phyloP scores from a whole-genome alignment of 1,140 invertebrate genomes.

The Drosophila simulans region DNA sequence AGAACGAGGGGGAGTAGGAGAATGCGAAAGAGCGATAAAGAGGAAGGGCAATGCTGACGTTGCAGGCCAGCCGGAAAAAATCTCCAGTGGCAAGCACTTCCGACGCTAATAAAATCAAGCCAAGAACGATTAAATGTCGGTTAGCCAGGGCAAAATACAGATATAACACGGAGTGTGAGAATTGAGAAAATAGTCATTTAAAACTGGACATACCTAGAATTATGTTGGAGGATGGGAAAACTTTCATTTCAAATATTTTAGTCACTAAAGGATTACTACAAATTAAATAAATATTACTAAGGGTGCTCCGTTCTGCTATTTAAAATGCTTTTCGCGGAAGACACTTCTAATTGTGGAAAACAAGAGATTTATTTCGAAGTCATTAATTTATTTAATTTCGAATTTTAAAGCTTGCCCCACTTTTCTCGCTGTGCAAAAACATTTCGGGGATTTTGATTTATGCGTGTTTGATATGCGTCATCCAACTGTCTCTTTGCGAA shows the following conservation, averaged over 20 bases:
- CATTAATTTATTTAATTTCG: too few relatives aligned
- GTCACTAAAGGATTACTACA: too few relatives aligned
- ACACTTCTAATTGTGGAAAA: too few relatives aligned
- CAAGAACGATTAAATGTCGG: slow-evolving; percentile 16
- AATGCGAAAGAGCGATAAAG: slow-evolving; percentile 9
- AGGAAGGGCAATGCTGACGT: slow-evolving; percentile 39
- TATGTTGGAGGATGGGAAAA: not conserved
- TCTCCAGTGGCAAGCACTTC: slow-evolving; percentile 11
- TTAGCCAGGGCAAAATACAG: slow-evolving; percentile 4
- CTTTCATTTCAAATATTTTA: slow-evolving; percentile 1
- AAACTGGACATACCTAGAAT: not conserved
- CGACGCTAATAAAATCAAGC: slow-evolving; percentile 19
- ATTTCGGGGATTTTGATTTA: slow-evolving; percentile 11
- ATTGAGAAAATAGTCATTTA: not conserved
- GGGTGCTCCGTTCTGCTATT: too few relatives aligned
- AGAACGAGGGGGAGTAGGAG: slow-evolving; percentile 1
- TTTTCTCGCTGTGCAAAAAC: not conserved
- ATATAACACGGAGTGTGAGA: not conserved
- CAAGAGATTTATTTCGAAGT: too few relatives aligned
- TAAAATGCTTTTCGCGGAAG: too few relatives aligned
- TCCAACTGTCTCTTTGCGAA: slow-evolving; percentile 8
- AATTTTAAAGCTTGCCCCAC: not conserved
- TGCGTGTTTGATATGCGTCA: slow-evolving; percentile 28
- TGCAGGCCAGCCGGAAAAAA: slow-evolving; percentile 34
- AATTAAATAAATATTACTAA: too few relatives aligned